A percentile compares a stretch with the other conserved stretches of the same genome.
phyloP scores from a whole-genome alignment of 2,113 vertebrate genomes.

The Poeciliopsis occidentalis region DNA sequence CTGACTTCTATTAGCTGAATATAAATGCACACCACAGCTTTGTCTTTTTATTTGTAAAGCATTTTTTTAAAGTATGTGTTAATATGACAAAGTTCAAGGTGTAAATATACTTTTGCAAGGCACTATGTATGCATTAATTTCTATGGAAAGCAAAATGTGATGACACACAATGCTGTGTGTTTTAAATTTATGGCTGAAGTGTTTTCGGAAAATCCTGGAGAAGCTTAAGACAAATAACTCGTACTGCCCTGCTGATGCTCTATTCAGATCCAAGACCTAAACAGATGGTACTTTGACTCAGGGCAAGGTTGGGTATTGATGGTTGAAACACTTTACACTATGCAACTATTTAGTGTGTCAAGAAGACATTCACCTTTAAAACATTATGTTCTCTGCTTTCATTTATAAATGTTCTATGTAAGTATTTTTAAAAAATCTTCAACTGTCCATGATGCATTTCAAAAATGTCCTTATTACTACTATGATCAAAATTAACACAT shows the following conservation, averaged over 20 bases:
- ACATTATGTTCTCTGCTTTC: conserved; percentile 1
- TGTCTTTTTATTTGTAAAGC: not conserved
- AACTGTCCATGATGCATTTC: not conserved
- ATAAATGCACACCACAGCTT: not conserved
- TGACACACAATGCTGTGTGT: not conserved
- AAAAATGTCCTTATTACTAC: conserved; percentile 2
- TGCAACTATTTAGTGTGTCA: not conserved
- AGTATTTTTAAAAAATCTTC: not conserved
- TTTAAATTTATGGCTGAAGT: not conserved
- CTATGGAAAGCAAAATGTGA: not conserved
- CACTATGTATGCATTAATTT: not conserved
- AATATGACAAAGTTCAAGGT: not conserved
- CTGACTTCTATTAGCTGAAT: no score
- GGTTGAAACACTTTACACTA: not conserved
- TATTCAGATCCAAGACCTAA: not conserved
- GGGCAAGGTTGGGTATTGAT: conserved; percentile 13
- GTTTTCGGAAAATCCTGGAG: not conserved
- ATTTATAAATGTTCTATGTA: conserved; percentile 13
- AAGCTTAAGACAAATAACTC: not conserved
- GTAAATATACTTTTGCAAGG: not conserved
- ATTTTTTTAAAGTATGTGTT: not conserved
- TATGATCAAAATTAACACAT: conserved; percentile 34
- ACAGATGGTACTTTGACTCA: conserved; percentile 51
- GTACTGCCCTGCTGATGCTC: not conserved
- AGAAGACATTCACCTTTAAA: not conserved